phyloP scores from a whole-genome alignment of 2,888 invertebrate genomes.

The Fissipunctia ypsillon region DNA sequence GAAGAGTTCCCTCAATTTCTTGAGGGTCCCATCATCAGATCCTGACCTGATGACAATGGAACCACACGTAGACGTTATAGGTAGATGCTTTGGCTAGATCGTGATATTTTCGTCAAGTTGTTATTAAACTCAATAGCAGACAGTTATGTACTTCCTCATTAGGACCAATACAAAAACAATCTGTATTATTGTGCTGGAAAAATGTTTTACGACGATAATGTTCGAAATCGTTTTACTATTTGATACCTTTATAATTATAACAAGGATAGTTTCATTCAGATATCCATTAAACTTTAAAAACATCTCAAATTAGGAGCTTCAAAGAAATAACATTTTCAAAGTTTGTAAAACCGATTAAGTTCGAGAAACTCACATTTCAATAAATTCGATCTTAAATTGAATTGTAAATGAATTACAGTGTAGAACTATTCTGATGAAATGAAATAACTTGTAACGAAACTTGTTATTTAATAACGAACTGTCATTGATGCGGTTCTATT shows the following conservation, averaged over 20 bases:
- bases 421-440: constrained; percentile 46
- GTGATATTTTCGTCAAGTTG: constrained; percentile 19
- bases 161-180: not conserved
- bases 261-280: constrained; percentile 18
- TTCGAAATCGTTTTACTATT: not conserved
- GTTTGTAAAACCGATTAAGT: constrained; percentile 13
- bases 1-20: no score
- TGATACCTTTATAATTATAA: not conserved
- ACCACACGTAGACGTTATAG: not conserved
- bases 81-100: constrained; percentile 1
- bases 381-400: constrained; percentile 22
- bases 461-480: constrained; percentile 18
- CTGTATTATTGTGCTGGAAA: not conserved
- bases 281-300: not conserved
- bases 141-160: constrained; percentile 2
- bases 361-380: constrained; percentile 26
- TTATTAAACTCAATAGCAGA: constrained; percentile 29
- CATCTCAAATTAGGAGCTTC: not conserved
- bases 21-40: no score
- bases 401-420: constrained; percentile 22
- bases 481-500: constrained; percentile 16
- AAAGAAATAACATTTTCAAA: constrained; percentile 13
- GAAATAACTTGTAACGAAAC: constrained; percentile 33
- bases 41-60: no score
- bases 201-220: not conserved